Conservation (phyloP, 2,113 vertebrate genomes). For the Atrichornis clamosus region DNA sequence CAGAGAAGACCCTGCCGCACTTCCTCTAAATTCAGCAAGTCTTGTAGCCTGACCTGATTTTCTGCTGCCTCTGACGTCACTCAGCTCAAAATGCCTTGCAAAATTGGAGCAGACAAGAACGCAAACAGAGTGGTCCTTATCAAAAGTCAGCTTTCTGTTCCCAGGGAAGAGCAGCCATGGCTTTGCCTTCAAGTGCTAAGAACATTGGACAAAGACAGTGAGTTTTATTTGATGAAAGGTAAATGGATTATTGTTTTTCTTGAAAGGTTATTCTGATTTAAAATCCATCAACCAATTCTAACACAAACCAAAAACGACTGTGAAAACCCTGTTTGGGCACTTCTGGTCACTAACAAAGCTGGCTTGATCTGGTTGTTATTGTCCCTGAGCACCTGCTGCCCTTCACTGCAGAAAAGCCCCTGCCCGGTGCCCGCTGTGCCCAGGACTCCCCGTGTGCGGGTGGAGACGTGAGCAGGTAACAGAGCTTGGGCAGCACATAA, state of each 20-base stretch:
- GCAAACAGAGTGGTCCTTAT: neutral
- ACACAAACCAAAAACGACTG: neutral
- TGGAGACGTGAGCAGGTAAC: neutral
- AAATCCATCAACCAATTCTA: neutral
- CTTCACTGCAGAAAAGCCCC: neutral
- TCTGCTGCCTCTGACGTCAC: neutral
- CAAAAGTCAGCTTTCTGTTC: neutral
- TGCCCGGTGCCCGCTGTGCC: neutral
- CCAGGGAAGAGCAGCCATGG: rapidly evolving
- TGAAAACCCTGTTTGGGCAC: neutral
- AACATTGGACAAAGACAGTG: neutral
- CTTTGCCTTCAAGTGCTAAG: neutral
- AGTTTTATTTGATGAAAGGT: neutral
- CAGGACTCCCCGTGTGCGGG: rapidly evolving
- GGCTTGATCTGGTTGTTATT: neutral
- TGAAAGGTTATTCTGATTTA: neutral
- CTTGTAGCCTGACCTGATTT: neutral
- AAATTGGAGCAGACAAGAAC: neutral
- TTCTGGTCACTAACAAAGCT: neutral
- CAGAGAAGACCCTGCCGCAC: neutral
- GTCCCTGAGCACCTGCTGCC: neutral
- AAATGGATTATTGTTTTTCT: neutral
- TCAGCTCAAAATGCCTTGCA: neutral
- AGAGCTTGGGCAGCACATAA: neutral
- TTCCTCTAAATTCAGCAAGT: neutral